These are phyloP conservation scores for Oreochromis spilurus DNA, from an alignment of 2,113 vertebrate genomes.

Conservation along the genomic window DNA sequence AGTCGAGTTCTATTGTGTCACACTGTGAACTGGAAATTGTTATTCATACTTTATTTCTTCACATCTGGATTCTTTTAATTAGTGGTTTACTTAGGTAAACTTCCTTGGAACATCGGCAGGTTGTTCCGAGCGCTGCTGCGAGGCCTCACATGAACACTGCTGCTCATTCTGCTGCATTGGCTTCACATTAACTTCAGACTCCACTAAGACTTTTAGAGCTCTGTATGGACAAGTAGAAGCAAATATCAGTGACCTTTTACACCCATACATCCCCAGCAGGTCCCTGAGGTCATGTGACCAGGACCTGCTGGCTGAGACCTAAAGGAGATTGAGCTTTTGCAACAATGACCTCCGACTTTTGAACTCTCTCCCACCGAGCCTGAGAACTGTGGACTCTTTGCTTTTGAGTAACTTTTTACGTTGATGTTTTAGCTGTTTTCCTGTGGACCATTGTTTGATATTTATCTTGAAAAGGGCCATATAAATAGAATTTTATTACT, in stretches of 20 bases:
- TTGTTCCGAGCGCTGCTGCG: neutral
- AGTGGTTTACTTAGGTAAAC: neutral
- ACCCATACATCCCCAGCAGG: neutral
- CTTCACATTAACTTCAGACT: neutral
- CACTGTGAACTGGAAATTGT: neutral
- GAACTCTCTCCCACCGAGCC: neutral
- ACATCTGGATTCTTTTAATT: neutral
- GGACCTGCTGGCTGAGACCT: neutral
- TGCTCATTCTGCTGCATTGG: neutral
- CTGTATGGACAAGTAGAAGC: neutral
- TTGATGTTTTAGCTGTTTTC: neutral
- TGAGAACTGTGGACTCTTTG: neutral
- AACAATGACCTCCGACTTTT: neutral
- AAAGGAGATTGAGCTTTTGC: neutral
- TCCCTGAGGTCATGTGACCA: neutral
- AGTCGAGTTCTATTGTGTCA: neutral
- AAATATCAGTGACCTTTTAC: neutral
- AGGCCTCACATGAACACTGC: accelerated
- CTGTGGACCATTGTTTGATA: accelerated
- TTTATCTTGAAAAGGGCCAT: neutral
- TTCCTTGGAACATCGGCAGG: neutral
- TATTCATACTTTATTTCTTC: neutral
- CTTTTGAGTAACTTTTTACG: neutral
- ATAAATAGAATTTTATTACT: neutral
- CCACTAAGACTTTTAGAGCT: neutral